Conservation (phyloP, 2,113 vertebrate genomes). For the Brevimyrus niger region DNA sequence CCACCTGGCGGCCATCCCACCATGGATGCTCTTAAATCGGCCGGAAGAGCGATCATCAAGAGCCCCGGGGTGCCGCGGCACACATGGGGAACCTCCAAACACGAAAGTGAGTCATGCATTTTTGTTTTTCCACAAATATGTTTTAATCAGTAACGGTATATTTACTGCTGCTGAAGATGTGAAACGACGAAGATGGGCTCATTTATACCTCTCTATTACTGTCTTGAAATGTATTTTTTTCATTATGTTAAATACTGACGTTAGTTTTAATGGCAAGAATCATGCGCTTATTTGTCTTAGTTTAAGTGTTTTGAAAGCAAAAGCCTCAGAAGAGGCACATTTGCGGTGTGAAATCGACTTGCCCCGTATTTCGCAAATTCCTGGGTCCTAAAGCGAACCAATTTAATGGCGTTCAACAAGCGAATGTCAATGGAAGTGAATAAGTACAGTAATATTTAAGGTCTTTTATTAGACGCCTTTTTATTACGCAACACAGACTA, state of each 20-base stretch:
- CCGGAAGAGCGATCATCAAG: conserved; percentile 75
- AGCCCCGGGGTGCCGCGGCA: conserved; percentile 74
- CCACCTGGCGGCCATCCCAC: conserved; percentile 16
- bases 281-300: neutral
- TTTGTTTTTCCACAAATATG: neutral
- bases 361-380: neutral
- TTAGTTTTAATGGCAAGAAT: neutral
- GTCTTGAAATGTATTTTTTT: neutral
- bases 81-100: conserved; percentile 72
- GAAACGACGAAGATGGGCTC: neutral
- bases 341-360: neutral
- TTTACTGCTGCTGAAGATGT: neutral
- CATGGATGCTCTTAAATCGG: conserved; percentile 78
- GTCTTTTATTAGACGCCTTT: neutral
- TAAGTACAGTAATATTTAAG: neutral
- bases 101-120: conserved; percentile 65
- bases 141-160: neutral
- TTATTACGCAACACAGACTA: neutral
- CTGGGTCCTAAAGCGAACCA: conserved; percentile 13
- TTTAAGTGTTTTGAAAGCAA: neutral
- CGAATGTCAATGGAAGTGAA: neutral
- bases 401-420: neutral
- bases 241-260: neutral
- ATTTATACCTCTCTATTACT: neutral
- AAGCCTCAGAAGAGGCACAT: neutral